Conservation (phyloP, 2,888 invertebrate genomes). For the Brachyptera putata region DNA sequence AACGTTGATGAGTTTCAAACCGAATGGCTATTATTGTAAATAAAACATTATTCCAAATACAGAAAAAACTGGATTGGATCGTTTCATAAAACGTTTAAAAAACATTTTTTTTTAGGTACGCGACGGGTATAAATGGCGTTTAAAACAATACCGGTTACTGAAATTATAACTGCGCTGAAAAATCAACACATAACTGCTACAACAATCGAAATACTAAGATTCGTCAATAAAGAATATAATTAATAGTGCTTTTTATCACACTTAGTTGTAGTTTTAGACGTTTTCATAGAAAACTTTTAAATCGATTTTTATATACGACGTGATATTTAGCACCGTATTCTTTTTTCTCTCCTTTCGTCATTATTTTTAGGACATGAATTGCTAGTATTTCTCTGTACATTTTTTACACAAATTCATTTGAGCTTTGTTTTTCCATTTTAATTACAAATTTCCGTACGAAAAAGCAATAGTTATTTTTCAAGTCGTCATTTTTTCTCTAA, state of each 20-base stretch:
- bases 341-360: constrained; percentile 10
- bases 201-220: constrained; percentile 11
- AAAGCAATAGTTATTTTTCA: background rate
- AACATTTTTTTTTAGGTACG: too few relatives aligned
- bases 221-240: constrained; percentile 7
- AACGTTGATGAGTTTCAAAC: too few relatives aligned
- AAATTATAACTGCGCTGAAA: background rate
- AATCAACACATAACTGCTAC: background rate
- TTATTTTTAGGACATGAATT: background rate
- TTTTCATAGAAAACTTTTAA: constrained; percentile 31
- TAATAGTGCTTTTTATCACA: constrained; percentile 19
- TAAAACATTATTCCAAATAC: background rate
- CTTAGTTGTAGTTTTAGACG: constrained; percentile 28
- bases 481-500: background rate
- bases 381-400: constrained; percentile 6
- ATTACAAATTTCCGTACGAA: background rate
- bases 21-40: background rate
- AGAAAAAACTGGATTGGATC: background rate
- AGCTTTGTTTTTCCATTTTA: constrained; percentile 1
- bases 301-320: constrained; percentile 19
- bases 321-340: constrained; percentile 28
- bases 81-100: too few relatives aligned
- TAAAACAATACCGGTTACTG: constrained; percentile 6
- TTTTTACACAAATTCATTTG: constrained; percentile 8
- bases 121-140: too few relatives aligned